Percentiles rank a stretch among this genome's conserved stretches.
These are phyloP conservation scores for Recurvirostra avosetta DNA, from an alignment of 2,113 vertebrate genomes.

Conservation along the genomic window DNA sequence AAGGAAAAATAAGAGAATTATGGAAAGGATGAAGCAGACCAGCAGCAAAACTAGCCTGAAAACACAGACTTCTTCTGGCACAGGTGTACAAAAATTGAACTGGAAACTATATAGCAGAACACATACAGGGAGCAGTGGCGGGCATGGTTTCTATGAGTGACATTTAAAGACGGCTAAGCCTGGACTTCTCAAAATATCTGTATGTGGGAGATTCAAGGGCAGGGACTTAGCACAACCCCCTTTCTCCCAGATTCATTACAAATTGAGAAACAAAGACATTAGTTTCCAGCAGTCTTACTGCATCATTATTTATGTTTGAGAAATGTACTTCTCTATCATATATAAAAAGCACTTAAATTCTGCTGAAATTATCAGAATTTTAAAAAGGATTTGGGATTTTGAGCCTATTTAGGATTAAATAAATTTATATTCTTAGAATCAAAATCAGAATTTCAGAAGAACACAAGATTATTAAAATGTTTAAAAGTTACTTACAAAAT, in stretches of 20 bases:
- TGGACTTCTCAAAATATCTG: neutral
- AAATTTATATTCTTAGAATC: neutral
- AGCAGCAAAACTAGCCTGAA: neutral
- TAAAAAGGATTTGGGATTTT: neutral
- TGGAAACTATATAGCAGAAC: neutral
- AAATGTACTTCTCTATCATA: neutral
- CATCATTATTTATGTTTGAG: neutral
- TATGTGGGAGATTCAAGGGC: neutral
- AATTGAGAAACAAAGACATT: neutral
- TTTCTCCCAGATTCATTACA: neutral
- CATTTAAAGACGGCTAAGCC: neutral
- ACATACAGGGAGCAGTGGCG: fast-evolving
- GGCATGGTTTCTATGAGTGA: neutral
- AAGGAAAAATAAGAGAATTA: neutral
- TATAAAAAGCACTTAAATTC: neutral
- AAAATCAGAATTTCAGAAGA: neutral
- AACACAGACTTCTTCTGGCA: neutral
- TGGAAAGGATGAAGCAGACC: neutral
- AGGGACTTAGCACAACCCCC: neutral
- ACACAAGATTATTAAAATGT: neutral
- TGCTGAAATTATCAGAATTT: neutral
- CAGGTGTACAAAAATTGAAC: neutral
- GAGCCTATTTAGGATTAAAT: neutral
- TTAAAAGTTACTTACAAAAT: neutral
- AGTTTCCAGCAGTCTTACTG: neutral